phyloP scores from a whole-genome alignment of 2,113 vertebrate genomes.

The Cyphomyrus plagiostoma region DNA sequence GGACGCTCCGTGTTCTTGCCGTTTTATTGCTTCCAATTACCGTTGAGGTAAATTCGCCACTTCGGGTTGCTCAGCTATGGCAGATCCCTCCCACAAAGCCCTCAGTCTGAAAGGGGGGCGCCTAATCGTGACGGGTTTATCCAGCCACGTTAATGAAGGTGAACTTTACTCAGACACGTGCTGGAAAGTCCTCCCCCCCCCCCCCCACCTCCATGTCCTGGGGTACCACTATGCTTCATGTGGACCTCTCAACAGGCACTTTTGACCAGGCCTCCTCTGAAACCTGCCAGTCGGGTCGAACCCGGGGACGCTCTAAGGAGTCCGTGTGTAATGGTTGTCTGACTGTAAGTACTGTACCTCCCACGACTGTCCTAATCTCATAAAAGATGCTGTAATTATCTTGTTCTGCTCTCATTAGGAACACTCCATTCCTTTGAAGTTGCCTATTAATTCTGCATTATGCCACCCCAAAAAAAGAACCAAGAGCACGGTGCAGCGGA shows the following conservation, averaged over 20 bases:
- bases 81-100: background rate
- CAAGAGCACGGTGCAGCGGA: background rate
- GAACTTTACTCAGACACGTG: background rate
- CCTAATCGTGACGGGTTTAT: background rate
- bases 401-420: background rate
- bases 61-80: background rate
- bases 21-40: background rate
- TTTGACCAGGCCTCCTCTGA: background rate
- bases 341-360: background rate
- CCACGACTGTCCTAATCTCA: background rate
- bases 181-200: background rate
- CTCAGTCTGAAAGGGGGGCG: background rate
- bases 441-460: background rate
- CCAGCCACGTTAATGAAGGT: background rate
- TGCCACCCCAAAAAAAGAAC: background rate
- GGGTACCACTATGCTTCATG: background rate
- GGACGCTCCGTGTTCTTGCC: background rate
- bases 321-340: background rate
- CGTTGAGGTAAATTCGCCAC: background rate
- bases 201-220: background rate
- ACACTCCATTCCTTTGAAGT: slow-evolving; percentile 1
- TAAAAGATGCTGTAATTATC: background rate
- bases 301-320: background rate
- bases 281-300: background rate
- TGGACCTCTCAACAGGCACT: background rate